Evolutionary conservation across 2,113 vertebrate species (phyloP), one percentile per base, ranked within the genome.

Genomic region (Aegithalos caudatus): DNA sequence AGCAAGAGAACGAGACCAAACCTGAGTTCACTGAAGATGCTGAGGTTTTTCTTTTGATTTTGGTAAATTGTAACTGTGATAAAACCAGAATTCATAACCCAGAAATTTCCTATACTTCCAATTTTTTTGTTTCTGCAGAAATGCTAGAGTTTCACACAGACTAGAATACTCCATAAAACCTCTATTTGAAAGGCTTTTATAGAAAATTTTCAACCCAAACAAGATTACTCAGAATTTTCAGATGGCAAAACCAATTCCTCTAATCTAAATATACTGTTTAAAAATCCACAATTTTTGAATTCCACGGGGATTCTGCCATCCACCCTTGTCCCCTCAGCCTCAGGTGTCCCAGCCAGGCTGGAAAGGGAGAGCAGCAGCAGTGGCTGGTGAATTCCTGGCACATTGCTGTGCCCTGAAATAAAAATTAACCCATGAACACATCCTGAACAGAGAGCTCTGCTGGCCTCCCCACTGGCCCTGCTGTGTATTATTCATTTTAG

Each of bases 341-440:
- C 88, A 82, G 84, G 54, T 84, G 86, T 62, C 4, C 0, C 79
- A 82, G 86, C 83, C 67, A 0, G 28, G 24, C 71, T 77, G 72
- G 82, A 90, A 86, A 92, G 95, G 77, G 70, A 87, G 88, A 91
- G 78, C 84, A 93, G 90, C 80, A 90, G 86, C 72, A 83, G 53
- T 40, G 80, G 66, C 81, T 86, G 88, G 76, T 67, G 95, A 79
- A 76, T 93, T 79, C 92, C 81, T 84, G 77, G 92, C 83, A 74
- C 86, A 38, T 58, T 70, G 84, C 78, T 93, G 73, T 78, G 79
- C 81, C 81, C 90, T 62, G 73, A 76, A 94, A 86, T 93, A 48
- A 92, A 58, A 50, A 90, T 80, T 69, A 65, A 96, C 81, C 77
- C 69, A 44, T 67, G 77, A 91, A 42, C 25, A 3, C 73, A 94